Percentiles rank a stretch among this genome's conserved stretches.
phyloP scores from a whole-genome alignment of 2,888 invertebrate genomes.

The Drosophila paranaensis region DNA sequence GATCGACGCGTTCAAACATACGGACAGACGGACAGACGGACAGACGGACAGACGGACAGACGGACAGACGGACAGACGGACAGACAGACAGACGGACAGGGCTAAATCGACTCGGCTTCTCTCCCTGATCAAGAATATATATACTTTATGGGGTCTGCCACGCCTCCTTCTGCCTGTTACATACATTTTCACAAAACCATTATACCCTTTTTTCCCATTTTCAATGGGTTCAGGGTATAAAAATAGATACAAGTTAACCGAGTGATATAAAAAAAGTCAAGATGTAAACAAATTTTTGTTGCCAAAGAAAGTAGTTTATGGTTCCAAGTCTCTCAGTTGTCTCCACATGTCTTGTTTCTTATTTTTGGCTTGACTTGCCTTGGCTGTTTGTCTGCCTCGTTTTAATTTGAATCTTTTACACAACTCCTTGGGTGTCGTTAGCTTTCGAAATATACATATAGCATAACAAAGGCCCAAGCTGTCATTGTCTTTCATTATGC shows the following conservation, averaged over 20 bases:
- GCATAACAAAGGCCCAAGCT: slow-evolving; percentile 17
- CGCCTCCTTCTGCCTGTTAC: no score
- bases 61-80: no score
- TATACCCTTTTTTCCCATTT: no score
- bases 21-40: no score
- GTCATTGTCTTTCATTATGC: slow-evolving; percentile 27
- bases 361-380: slow-evolving; percentile 1
- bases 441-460: slow-evolving; percentile 53
- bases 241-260: background rate
- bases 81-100: no score
- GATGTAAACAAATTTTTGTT: slow-evolving; percentile 52
- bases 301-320: slow-evolving; percentile 65
- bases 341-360: slow-evolving; percentile 6
- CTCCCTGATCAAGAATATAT: no score
- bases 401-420: slow-evolving; percentile 43
- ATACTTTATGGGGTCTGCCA: no score
- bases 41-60: no score
- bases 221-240: no score
- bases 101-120: no score
- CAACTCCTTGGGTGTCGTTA: slow-evolving; percentile 41
- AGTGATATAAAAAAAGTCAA: slow-evolving; percentile 29
- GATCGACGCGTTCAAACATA: no score
- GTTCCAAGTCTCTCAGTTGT: slow-evolving; percentile 21
- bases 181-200: no score
- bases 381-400: slow-evolving; percentile 25